These are phyloP conservation scores for Lerema accius DNA, from an alignment of 1,140 invertebrate genomes.

Conservation along the genomic window DNA sequence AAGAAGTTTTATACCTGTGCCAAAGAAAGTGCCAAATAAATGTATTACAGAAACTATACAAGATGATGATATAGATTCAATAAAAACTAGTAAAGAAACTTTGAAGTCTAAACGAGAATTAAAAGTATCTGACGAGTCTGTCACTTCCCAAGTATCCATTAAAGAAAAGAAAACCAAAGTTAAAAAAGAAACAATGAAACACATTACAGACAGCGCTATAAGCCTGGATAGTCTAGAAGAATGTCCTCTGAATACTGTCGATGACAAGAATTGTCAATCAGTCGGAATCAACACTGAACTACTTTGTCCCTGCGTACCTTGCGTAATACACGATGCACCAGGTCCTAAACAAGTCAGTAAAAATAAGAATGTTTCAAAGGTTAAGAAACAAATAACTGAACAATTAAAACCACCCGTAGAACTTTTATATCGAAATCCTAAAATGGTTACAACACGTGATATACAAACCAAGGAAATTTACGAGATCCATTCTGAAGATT, in stretches of 20 bases:
- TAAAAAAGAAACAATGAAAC: constrained; percentile 35
- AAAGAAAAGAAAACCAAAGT: constrained; percentile 38
- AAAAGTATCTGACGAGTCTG: background rate
- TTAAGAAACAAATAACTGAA: constrained; percentile 30
- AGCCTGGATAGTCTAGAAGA: constrained; percentile 74
- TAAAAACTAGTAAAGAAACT: constrained; percentile 19
- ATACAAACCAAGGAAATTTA: constrained; percentile 40
- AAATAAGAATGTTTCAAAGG: constrained; percentile 36
- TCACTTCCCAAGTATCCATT: constrained; percentile 3
- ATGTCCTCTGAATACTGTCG: constrained; percentile 30
- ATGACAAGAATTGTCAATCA: constrained; percentile 54
- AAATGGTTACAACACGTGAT: constrained; percentile 55
- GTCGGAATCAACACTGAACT: constrained; percentile 70
- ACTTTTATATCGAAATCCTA: constrained; percentile 66
- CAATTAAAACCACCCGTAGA: constrained; percentile 50
- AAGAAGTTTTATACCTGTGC: constrained; percentile 54
- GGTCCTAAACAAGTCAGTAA: constrained; percentile 45
- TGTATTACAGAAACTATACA: constrained; percentile 26
- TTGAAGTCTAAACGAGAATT: constrained; percentile 10
- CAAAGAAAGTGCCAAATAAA: constrained; percentile 35
- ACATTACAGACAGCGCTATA: constrained; percentile 63
- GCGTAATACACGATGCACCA: constrained; percentile 61
- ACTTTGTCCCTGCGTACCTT: constrained; percentile 65
- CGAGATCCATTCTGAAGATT: constrained; percentile 26
- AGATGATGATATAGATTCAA: constrained; percentile 22